Evolutionary conservation across 2,888 invertebrate genomes (phyloP).

Genomic region (Agrilus biguttatus): DNA sequence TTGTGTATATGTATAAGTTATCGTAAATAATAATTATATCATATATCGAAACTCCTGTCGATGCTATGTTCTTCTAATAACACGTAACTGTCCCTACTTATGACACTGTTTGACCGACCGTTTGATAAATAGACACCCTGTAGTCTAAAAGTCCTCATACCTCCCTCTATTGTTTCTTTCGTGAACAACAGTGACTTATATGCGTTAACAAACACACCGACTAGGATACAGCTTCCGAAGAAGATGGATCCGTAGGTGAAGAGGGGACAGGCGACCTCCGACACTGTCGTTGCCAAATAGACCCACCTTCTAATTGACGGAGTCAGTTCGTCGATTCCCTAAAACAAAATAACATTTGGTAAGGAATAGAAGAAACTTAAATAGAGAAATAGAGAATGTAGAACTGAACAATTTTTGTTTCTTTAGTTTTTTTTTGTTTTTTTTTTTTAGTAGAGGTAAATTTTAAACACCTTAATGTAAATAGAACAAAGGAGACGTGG

Average conservation of each 20-base stretch:
- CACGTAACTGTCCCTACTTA: constrained; percentile 42
- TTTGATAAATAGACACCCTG: constrained; percentile 46
- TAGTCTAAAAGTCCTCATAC: constrained; percentile 54
- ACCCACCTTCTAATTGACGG: constrained; percentile 71
- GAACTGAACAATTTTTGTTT: too few species aligned
- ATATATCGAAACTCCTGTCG: too few species aligned
- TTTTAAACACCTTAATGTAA: too few species aligned
- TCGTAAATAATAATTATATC: too few species aligned
- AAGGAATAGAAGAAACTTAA: too few species aligned
- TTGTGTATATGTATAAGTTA: too few species aligned
- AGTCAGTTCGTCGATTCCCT: constrained; percentile 66
- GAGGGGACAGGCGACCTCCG: constrained; percentile 54
- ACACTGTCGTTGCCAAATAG: constrained; percentile 64
- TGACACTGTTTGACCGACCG: constrained; percentile 43
- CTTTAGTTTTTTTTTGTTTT: too few species aligned
- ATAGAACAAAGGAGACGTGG: too few species aligned
- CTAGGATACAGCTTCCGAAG: constrained; percentile 48
- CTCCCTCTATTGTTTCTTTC: constrained; percentile 62
- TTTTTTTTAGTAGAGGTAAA: too few species aligned
- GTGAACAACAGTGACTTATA: constrained; percentile 63
- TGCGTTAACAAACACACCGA: constrained; percentile 52
- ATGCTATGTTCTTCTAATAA: constrained; percentile 22
- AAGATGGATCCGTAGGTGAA: constrained; percentile 59
- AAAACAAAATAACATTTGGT: constrained; percentile 12
- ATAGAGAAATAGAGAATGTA: too few species aligned